Base-by-base conservation (phyloP, 2,888 invertebrate species). In the Drosophila meridiana region DNA sequence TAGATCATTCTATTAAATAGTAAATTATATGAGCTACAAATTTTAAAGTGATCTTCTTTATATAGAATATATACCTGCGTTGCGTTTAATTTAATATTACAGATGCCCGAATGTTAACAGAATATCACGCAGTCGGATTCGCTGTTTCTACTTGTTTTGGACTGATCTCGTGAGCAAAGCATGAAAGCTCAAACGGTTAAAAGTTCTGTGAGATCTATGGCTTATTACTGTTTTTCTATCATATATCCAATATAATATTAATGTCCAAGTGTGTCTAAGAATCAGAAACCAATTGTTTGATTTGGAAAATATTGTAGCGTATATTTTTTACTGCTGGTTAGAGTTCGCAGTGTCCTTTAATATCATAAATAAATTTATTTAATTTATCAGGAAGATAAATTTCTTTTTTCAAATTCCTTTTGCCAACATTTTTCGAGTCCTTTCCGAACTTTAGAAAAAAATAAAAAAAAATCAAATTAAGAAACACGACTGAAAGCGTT, bases 391-490 rank as follows among this genome's bases (percentile, higher is more conserved):
- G 34, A 13, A 60, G 9, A 30, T 80, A 70, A 4, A 60, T 34
- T 47, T 66, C 47, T 40, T 70, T 80, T 38, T 48, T 72, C 3
- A 38, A 4, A n/a, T 53, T 63, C 9, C 3, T 55, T 11, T 38
- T 20, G 36, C 40, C 8, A 6, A 8, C 20, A 30, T 62, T 42
- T 8, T 43, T 34, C 9, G 43, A 56, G 4, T 65, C 56, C 20
- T 28, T 47, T 30, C 55, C 45, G 8, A 65, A 40, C 13, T 75
- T 80, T 28, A 79, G 13, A 80, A 79, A 14, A 43, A 73, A 45
- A 42, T n/a, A n/a, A 50, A 13, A 11, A 8, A 38, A 2, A 14
- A 13, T n/a, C 2, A 3, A 11, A 42, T 28, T 2, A 20, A 4
- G 32, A 28, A 28, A 34, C 7, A 7, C 6, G 0, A 30, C 9